These are phyloP conservation scores for Nomada ruficornis DNA, from an alignment of 2,888 invertebrate genomes.

Conservation along the genomic window DNA sequence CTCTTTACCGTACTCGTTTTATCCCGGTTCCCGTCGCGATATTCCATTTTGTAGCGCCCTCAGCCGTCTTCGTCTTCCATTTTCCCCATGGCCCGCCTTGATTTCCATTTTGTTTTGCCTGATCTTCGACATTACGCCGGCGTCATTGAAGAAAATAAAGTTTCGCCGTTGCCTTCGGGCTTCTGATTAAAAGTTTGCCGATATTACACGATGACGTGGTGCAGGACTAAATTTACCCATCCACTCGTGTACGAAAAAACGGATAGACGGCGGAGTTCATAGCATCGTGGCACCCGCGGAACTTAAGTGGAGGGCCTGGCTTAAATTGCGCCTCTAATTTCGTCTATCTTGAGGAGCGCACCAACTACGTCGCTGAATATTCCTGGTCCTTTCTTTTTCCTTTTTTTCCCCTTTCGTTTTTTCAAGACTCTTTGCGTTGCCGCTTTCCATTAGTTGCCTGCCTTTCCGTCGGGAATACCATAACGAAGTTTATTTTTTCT, in stretches of 20 bases:
- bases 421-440: background rate
- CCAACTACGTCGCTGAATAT: constrained; percentile 39
- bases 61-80: constrained; percentile 48
- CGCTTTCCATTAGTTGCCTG: background rate
- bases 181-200: constrained; percentile 79
- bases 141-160: constrained; percentile 75
- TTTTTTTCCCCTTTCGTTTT: background rate
- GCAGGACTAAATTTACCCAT: constrained; percentile 71
- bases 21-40: constrained; percentile 43
- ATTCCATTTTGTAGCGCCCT: constrained; percentile 60
- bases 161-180: constrained; percentile 67
- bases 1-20: constrained; percentile 51
- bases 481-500: background rate
- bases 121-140: constrained; percentile 73
- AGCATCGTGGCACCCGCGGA: constrained; percentile 43
- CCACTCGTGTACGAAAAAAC: constrained; percentile 67
- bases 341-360: constrained; percentile 45
- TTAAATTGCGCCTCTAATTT: constrained; percentile 66
- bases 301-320: constrained; percentile 52
- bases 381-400: constrained; percentile 4
- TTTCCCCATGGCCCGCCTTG: constrained; percentile 50
- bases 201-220: constrained; percentile 74
- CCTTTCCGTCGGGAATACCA: background rate
- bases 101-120: constrained; percentile 72
- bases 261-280: constrained; percentile 59